Evolutionary conservation across 2,888 invertebrate species (phyloP), one percentile per base, ranked within the genome.

Genomic region (Dinocampus coccinellae): DNA sequence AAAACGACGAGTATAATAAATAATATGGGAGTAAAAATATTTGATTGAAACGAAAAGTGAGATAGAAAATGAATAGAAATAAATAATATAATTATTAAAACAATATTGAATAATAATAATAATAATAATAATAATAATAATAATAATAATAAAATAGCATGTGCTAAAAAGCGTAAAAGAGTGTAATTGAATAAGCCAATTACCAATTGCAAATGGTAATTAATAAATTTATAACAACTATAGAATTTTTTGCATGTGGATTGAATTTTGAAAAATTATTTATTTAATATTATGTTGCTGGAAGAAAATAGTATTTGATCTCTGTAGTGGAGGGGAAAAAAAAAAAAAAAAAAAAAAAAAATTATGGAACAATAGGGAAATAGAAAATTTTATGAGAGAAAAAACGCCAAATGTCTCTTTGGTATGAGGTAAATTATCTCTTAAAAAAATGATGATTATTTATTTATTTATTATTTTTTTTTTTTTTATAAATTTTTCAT

Each of bases 181-280:
- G 63, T 36, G 36, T 24, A 26, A 72, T 61, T 60, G 6, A 57
- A 10, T 36, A 67, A n/a, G 60, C 63, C 57, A 53, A 65, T 69
- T 53, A 55, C 47, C 69, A 47, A 77, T 79, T 70, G 80, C n/a
- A n/a, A 74, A 76, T 78, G 76, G 74, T 79, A 77, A 80, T 80
- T 63, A 65, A 67, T 77, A 77, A n/a, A n/a, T n/a, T 47, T 77
- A 77, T 78, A 78, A 75, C 71, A 53, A 73, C 75, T n/a, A n/a
- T n/a, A n/a, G 76, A 81, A 83, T 80, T 79, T 83, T 84, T 82
- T 82, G 80, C 84, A 82, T 81, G 82, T 75, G 77, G 77, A 79
- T 76, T 77, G 77, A 75, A 75, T 73, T 77, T 3, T 16, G 75
- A 62, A 78, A n/a, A 75, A 76, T 75, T 77, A 76, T 75, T 77